Conservation (phyloP, 92 coral and sea anemone genomes). For the Zoanthus sociatus region DNA sequence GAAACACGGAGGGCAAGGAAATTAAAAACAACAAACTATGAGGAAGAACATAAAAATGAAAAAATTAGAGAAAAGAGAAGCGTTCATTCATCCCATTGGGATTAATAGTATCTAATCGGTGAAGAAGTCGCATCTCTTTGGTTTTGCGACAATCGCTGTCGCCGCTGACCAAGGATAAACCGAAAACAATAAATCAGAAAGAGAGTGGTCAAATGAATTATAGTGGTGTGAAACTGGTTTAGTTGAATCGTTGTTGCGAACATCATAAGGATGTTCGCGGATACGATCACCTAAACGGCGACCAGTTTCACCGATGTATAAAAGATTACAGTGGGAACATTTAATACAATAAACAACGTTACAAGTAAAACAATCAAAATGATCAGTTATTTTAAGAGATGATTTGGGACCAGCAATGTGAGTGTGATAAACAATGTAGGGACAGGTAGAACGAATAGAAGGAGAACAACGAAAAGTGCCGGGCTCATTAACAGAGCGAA, state of each 20-base stretch:
- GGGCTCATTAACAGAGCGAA: slow-evolving; percentile 48
- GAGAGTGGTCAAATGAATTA: no score
- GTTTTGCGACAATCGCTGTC: no score
- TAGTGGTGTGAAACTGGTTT: no score
- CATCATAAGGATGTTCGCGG: slow-evolving; percentile 42
- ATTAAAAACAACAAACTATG: no score
- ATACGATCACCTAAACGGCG: slow-evolving; percentile 58
- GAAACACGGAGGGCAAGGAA: no score
- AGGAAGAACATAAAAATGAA: neutral
- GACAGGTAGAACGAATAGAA: slow-evolving; percentile 40
- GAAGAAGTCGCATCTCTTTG: no score
- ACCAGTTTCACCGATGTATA: slow-evolving; percentile 54
- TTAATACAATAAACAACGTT: slow-evolving; percentile 36
- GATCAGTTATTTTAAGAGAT: neutral
- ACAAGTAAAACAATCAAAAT: no score
- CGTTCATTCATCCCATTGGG: slow-evolving; percentile 52
- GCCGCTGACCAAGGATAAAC: no score
- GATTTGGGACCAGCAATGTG: neutral
- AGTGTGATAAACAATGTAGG: slow-evolving; percentile 28
- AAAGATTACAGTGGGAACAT: neutral
- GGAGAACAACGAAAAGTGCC: slow-evolving; percentile 9
- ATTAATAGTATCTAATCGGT: no score
- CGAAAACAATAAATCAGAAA: no score
- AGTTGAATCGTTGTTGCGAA: neutral
- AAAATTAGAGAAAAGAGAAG: slow-evolving; percentile 43